These are phyloP conservation scores for Drosophila maculinotata DNA, from an alignment of 2,888 invertebrate genomes.

Conservation along the genomic window DNA sequence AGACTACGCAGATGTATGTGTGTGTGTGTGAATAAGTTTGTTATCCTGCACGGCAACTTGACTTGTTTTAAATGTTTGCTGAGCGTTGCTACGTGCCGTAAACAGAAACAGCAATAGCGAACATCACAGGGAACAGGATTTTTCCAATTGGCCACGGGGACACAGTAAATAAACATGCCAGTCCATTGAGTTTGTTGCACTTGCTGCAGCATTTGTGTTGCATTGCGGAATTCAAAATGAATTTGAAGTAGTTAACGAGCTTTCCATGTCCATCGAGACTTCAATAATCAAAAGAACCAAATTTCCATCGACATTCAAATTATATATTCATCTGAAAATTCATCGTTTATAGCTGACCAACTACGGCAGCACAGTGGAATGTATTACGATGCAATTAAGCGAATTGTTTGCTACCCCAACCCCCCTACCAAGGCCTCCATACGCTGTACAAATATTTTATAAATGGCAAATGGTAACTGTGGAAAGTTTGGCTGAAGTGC, in stretches of 20 bases:
- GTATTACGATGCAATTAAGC: constrained; percentile 23
- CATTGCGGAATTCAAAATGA: constrained; percentile 32
- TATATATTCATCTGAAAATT: constrained; percentile 36
- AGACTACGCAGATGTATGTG: constrained; percentile 28
- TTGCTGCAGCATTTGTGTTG: constrained; percentile 34
- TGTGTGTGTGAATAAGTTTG: constrained; percentile 54
- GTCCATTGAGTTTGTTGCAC: constrained; percentile 55
- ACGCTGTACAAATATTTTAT: constrained; percentile 9
- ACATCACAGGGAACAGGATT: constrained; percentile 33
- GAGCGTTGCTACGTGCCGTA: constrained; percentile 75
- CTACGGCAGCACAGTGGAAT: not conserved
- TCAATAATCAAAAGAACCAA: constrained; percentile 10
- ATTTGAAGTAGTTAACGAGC: constrained; percentile 52
- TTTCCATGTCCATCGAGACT: constrained; percentile 32
- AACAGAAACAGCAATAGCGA: constrained; percentile 52
- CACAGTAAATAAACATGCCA: constrained; percentile 67
- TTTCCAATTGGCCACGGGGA: constrained; percentile 59
- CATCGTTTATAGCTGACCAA: constrained; percentile 28
- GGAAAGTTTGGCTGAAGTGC: constrained; percentile 47
- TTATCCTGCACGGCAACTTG: constrained; percentile 63
- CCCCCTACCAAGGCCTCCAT: not conserved
- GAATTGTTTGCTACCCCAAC: constrained; percentile 3
- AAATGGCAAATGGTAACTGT: constrained; percentile 37
- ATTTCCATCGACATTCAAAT: constrained; percentile 21
- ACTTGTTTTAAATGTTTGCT: constrained; percentile 78